Percentiles rank a stretch among this genome's conserved stretches.
phyloP scores from a whole-genome alignment of 92 coral and sea anemone genomes.

The Desmophyllum pertusum region DNA sequence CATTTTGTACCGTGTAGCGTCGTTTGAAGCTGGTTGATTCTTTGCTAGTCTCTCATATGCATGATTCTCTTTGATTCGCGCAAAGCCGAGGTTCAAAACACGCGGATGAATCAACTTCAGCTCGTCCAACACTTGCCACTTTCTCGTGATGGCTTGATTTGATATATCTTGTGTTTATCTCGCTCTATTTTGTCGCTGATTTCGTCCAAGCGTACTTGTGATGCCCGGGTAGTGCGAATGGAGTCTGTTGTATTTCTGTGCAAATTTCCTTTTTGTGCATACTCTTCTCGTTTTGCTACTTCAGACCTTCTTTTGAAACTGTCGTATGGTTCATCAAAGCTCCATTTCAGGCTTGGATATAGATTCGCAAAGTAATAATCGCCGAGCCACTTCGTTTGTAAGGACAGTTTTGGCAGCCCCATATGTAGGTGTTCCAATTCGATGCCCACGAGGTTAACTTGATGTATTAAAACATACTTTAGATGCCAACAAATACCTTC shows the following conservation, averaged over 20 bases:
- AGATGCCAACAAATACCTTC: neutral
- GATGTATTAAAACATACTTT: neutral
- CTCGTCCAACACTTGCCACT: conserved; percentile 50
- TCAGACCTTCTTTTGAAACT: neutral
- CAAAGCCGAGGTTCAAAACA: conserved; percentile 54
- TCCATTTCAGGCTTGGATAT: neutral
- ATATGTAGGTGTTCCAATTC: neutral
- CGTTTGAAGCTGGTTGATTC: neutral
- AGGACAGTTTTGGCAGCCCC: neutral
- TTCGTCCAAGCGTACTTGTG: conserved; percentile 54
- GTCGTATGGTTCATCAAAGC: neutral
- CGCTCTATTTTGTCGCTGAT: conserved; percentile 49
- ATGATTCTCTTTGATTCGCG: conserved; percentile 16
- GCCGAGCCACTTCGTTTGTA: neutral
- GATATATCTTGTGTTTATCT: conserved; percentile 45
- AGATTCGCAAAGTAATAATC: neutral
- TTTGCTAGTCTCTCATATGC: neutral
- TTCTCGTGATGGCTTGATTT: conserved; percentile 30
- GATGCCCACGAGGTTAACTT: neutral
- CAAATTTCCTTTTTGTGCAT: conserved; percentile 24
- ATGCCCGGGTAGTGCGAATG: conserved; percentile 36
- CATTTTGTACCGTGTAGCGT: neutral
- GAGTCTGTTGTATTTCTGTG: conserved; percentile 44
- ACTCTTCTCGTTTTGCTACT: neutral
- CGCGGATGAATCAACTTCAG: conserved; percentile 49